These are phyloP conservation scores for Tenthredo livida DNA, from an alignment of 2,888 invertebrate genomes.

Conservation along the genomic window DNA sequence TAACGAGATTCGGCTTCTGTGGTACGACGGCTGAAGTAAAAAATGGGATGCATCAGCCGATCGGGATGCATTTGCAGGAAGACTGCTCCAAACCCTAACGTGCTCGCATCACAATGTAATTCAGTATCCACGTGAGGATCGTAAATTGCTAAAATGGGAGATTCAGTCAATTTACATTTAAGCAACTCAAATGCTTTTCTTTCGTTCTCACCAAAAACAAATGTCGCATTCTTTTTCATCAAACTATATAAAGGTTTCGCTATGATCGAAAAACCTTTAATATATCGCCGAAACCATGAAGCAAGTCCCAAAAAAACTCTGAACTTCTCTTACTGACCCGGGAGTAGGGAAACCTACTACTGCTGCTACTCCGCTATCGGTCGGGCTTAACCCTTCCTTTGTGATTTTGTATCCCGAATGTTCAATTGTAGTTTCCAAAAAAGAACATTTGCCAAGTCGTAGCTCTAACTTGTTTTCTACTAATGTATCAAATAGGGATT, in stretches of 20 bases:
- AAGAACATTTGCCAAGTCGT: constrained; percentile 60
- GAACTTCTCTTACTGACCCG: constrained; percentile 59
- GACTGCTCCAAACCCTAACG: too few relatives aligned
- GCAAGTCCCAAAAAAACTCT: constrained; percentile 64
- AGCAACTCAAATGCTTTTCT: constrained; percentile 53
- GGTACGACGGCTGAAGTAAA: too few relatives aligned
- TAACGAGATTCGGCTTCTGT: too few relatives aligned
- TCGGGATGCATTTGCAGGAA: too few relatives aligned
- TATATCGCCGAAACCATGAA: constrained; percentile 64
- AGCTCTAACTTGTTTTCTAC: constrained; percentile 55
- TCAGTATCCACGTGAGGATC: too few relatives aligned
- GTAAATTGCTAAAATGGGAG: too few relatives aligned
- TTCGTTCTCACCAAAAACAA: constrained; percentile 55
- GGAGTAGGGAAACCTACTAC: too few relatives aligned
- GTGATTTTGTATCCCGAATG: constrained; percentile 57
- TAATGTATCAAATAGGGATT: constrained; percentile 51
- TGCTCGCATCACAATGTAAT: too few relatives aligned
- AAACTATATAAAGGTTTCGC: constrained; percentile 68
- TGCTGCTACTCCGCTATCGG: constrained; percentile 55
- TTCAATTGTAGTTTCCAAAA: constrained; percentile 57
- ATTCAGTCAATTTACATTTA: constrained; percentile 52
- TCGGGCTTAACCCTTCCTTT: constrained; percentile 55
- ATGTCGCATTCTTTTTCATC: constrained; percentile 52
- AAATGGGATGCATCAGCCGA: too few relatives aligned
- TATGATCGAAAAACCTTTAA: constrained; percentile 59